These are phyloP conservation scores for Drosophila paramelanica DNA, from an alignment of 2,888 invertebrate species.

Conservation along the genomic window DNA sequence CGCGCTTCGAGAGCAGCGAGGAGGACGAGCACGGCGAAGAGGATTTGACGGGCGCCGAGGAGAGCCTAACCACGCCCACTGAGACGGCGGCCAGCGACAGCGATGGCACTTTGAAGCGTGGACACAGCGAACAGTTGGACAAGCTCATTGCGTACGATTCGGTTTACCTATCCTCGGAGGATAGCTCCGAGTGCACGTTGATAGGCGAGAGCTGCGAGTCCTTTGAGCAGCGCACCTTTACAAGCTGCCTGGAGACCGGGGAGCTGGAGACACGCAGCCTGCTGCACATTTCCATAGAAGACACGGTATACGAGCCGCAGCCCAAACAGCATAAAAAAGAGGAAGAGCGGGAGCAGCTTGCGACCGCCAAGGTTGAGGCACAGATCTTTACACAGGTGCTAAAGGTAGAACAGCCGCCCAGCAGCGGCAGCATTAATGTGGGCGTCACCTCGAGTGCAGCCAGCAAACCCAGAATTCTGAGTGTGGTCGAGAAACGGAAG, in stretches of 20 bases:
- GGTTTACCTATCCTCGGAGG: conserved; percentile 85
- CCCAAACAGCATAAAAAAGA: conserved; percentile 62
- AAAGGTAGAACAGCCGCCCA: conserved; percentile 71
- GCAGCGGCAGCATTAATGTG: conserved; percentile 16
- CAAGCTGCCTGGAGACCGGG: conserved; percentile 50
- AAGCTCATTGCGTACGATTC: conserved; percentile 85
- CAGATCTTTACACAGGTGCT: conserved; percentile 78
- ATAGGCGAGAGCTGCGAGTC: conserved; percentile 75
- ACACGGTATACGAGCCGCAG: conserved; percentile 80
- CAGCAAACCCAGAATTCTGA: conserved; percentile 86
- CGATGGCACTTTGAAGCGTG: conserved; percentile 68
- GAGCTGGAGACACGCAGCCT: conserved; percentile 72
- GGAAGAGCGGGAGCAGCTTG: conserved; percentile 19
- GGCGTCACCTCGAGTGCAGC: conserved; percentile 82
- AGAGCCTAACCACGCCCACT: conserved; percentile 27
- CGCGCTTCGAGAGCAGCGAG: conserved; percentile 78
- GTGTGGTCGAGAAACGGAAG: conserved; percentile 85
- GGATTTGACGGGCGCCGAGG: conserved; percentile 7
- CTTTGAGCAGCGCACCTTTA: conserved; percentile 59
- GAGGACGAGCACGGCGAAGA: conserved; percentile 34
- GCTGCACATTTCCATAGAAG: conserved; percentile 83
- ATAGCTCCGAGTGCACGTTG: conserved; percentile 83
- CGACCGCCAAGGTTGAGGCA: conserved; percentile 47
- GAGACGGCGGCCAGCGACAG: conserved; percentile 51
- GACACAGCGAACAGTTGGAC: conserved; percentile 66